These are phyloP conservation scores for Mesoclemmys tuberculata DNA, from an alignment of 2,113 vertebrate genomes.

Conservation along the genomic window DNA sequence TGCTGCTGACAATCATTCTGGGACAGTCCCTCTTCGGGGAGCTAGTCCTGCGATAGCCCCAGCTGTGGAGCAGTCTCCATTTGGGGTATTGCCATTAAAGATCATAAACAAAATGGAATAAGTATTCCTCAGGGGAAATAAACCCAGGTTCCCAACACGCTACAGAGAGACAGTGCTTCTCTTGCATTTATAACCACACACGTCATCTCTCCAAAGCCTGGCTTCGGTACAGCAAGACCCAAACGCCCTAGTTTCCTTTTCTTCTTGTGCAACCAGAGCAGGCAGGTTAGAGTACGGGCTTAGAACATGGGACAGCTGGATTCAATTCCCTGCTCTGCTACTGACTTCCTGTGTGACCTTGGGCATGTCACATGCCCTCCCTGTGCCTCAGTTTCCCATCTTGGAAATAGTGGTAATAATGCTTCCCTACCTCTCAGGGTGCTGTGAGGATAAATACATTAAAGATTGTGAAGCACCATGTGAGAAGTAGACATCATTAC, in stretches of 20 bases:
- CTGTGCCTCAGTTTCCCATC: neutral
- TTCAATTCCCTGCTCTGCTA: neutral
- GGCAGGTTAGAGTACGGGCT: neutral
- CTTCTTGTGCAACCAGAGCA: neutral
- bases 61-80: conserved; percentile 43
- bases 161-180: neutral
- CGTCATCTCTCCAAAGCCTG: neutral
- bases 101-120: conserved; percentile 62
- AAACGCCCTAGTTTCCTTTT: neutral
- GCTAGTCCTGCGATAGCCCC: neutral
- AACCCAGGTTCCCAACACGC: conserved; percentile 1
- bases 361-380: neutral
- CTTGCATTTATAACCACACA: conserved; percentile 35
- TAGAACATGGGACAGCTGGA: neutral
- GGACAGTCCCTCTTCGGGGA: neutral
- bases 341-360: neutral
- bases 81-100: conserved; percentile 55
- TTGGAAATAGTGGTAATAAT: neutral
- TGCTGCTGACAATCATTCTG: neutral
- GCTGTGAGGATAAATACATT: neutral
- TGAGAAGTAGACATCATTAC: neutral
- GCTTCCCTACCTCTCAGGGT: neutral
- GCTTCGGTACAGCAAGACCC: conserved; percentile 4
- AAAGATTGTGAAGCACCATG: neutral
- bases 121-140: conserved; percentile 47